These are phyloP conservation scores for Salticus scenicus DNA, from an alignment of 2,888 invertebrate genomes.

Conservation along the genomic window DNA sequence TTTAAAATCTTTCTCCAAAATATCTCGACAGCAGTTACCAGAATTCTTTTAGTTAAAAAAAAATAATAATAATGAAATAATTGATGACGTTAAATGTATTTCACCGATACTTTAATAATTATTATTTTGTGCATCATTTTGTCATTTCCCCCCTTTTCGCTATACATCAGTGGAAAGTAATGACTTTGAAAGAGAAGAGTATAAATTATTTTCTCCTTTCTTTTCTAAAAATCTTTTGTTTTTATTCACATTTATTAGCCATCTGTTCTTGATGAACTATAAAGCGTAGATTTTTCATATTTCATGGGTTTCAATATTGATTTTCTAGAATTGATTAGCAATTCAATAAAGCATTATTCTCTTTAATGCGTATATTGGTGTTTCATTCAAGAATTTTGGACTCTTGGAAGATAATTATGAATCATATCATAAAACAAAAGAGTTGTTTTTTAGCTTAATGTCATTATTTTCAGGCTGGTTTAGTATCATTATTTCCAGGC, in stretches of 20 bases:
- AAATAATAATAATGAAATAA: background rate
- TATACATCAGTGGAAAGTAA: constrained; percentile 2
- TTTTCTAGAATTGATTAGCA: background rate
- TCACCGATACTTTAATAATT: constrained; percentile 9
- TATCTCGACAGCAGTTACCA: too few species aligned
- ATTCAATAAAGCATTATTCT: constrained; percentile 3
- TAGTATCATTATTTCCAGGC: too few species aligned
- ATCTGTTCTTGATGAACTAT: constrained; percentile 16
- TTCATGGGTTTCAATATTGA: background rate
- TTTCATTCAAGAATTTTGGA: background rate
- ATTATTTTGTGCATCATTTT: constrained; percentile 14
- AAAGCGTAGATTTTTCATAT: background rate
- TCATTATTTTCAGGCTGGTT: background rate
- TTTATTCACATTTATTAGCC: constrained; percentile 15
- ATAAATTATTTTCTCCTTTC: constrained; percentile 11
- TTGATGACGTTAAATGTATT: background rate
- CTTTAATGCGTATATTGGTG: constrained; percentile 3
- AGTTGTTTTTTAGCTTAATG: background rate
- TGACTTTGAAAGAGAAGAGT: constrained; percentile 7
- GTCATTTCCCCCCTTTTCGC: background rate
- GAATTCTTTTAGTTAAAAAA: too few species aligned
- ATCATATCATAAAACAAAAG: background rate
- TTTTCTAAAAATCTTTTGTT: background rate
- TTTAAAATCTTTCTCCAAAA: background rate
- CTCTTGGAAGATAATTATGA: constrained; percentile 2